Evolutionary conservation across 2,797 vertebrate genomes (phyloP).

Genomic region (Eidolon dupreanum): DNA sequence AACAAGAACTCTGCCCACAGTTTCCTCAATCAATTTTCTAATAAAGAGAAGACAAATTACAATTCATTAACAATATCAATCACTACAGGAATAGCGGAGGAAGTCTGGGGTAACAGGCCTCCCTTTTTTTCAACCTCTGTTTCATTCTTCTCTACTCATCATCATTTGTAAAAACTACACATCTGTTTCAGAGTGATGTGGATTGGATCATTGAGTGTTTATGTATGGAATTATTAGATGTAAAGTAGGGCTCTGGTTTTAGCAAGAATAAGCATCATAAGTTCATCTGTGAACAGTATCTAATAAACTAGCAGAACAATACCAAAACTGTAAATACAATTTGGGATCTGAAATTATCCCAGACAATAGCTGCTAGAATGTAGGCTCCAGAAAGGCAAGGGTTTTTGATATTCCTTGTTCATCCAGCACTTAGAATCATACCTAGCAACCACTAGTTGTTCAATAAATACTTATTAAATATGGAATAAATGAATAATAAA

Average conservation of each 20-base stretch:
- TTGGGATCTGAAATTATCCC: neutral
- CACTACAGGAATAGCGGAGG: no score
- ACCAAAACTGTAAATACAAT: neutral
- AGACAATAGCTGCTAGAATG: neutral
- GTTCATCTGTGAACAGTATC: neutral
- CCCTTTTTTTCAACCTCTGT: neutral
- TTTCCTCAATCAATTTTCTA: neutral
- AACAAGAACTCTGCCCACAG: neutral
- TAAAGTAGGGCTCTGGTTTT: neutral
- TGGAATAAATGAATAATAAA: neutral
- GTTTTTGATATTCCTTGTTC: neutral
- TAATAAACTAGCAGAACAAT: neutral
- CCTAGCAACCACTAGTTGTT: neutral
- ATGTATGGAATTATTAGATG: neutral
- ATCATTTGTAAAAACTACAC: neutral
- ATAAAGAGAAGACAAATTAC: neutral
- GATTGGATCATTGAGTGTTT: neutral
- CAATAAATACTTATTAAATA: neutral
- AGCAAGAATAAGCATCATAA: neutral
- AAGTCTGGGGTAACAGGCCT: accelerated
- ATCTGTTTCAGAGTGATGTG: neutral
- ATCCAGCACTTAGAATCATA: neutral
- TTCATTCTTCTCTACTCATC: neutral
- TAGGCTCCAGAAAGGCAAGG: neutral
- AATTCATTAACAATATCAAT: neutral